Evolutionary conservation across 2,113 vertebrate species (phyloP).

Genomic region (Elgaria multicarinata): DNA sequence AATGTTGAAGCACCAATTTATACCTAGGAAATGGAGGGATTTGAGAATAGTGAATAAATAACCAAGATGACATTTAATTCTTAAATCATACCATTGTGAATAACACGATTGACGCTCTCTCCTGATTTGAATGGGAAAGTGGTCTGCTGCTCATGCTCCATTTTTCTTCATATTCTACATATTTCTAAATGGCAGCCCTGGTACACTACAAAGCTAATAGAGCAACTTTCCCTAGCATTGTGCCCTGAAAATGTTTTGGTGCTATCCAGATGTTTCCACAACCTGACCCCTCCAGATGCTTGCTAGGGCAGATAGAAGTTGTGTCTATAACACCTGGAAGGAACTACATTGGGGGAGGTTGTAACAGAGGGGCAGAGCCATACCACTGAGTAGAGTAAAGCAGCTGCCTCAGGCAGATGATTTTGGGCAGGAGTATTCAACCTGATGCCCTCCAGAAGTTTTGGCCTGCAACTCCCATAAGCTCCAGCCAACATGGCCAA

Average conservation of each 20-base stretch:
- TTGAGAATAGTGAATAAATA: conserved; percentile 47
- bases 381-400: background rate
- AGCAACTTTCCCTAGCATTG: background rate
- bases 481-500: too few relatives aligned
- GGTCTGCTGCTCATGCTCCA: background rate
- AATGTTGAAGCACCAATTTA: conserved; percentile 29
- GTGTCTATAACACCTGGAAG: too few relatives aligned
- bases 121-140: conserved; percentile 30
- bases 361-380: background rate
- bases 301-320: too few relatives aligned
- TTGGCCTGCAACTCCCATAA: too few relatives aligned
- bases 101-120: conserved; percentile 23
- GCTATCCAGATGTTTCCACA: too few relatives aligned
- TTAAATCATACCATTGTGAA: conserved; percentile 32
- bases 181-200: background rate
- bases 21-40: conserved; percentile 23
- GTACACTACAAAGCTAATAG: background rate
- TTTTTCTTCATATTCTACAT: background rate
- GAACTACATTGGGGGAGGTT: too few relatives aligned
- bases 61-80: conserved; percentile 9
- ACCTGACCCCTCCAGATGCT: too few relatives aligned
- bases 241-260: too few relatives aligned
- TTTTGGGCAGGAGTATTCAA: background rate
- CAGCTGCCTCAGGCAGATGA: background rate
- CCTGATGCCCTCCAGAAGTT: too few relatives aligned